Conservation (phyloP, 2,888 invertebrate species). For the Crepidodera aurea region DNA sequence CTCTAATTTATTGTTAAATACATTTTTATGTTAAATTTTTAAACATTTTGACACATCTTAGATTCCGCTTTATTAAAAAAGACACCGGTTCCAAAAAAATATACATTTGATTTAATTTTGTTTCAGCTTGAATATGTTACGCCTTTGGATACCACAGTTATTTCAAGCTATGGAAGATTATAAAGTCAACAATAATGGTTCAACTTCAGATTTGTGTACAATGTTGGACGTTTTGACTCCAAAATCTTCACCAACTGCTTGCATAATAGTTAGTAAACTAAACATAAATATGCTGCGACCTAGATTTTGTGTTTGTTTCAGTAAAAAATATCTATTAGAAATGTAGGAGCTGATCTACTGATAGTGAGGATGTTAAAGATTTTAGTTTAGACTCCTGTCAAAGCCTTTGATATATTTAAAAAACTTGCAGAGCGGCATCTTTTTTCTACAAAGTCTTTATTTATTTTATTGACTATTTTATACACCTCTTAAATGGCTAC, state of each 20-base stretch:
- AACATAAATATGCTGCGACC: background rate
- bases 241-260: background rate
- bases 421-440: no score
- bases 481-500: no score
- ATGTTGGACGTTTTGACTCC: slow-evolving; percentile 57
- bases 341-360: background rate
- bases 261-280: background rate
- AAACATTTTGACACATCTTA: no score
- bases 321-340: background rate
- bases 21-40: no score
- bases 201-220: slow-evolving; percentile 57
- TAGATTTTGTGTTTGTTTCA: background rate
- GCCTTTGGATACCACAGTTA: slow-evolving; percentile 83
- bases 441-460: no score
- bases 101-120: no score
- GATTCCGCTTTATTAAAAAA: no score
- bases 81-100: no score
- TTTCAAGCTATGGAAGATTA: slow-evolving; percentile 72
- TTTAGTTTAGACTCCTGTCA: no score
- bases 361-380: background rate
- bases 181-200: slow-evolving; percentile 41
- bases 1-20: no score
- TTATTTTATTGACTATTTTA: no score
- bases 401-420: no score
- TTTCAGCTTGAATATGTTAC: slow-evolving; percentile 72